phyloP scores from a whole-genome alignment of 2,888 invertebrate species.

The Brenthis hecate region DNA sequence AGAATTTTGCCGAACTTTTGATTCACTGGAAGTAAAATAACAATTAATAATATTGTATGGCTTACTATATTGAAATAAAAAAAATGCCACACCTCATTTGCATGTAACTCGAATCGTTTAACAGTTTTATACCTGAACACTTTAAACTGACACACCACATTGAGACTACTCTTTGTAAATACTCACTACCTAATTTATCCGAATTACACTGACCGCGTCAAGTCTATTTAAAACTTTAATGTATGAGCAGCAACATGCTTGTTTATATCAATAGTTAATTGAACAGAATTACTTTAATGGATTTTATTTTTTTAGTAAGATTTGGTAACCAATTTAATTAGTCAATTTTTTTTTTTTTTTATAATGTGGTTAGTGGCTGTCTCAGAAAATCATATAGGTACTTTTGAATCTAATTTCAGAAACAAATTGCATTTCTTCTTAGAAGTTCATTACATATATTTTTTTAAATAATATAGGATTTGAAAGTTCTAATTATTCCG shows the following conservation, averaged over 20 bases:
- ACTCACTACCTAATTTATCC: conserved; percentile 43
- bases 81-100: conserved; percentile 26
- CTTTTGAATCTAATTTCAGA: too few relatives aligned
- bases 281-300: background rate
- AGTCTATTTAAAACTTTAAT: conserved; percentile 60
- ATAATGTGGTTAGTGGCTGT: too few relatives aligned
- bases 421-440: too few relatives aligned
- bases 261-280: background rate
- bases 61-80: background rate
- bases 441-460: too few relatives aligned
- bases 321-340: too few relatives aligned
- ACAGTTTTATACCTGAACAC: conserved; percentile 7
- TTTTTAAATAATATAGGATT: too few relatives aligned
- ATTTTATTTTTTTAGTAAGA: too few relatives aligned
- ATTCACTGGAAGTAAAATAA: conserved; percentile 49
- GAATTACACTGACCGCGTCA: conserved; percentile 52
- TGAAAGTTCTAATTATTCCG: too few relatives aligned
- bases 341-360: too few relatives aligned
- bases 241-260: conserved; percentile 15
- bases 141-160: conserved; percentile 14
- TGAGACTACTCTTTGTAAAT: conserved; percentile 17
- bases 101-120: conserved; percentile 3
- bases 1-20: conserved; percentile 52
- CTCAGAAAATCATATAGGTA: too few relatives aligned
- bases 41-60: background rate